phyloP scores from a whole-genome alignment of 2,797 vertebrate species.

The Dermochelys coriacea region DNA sequence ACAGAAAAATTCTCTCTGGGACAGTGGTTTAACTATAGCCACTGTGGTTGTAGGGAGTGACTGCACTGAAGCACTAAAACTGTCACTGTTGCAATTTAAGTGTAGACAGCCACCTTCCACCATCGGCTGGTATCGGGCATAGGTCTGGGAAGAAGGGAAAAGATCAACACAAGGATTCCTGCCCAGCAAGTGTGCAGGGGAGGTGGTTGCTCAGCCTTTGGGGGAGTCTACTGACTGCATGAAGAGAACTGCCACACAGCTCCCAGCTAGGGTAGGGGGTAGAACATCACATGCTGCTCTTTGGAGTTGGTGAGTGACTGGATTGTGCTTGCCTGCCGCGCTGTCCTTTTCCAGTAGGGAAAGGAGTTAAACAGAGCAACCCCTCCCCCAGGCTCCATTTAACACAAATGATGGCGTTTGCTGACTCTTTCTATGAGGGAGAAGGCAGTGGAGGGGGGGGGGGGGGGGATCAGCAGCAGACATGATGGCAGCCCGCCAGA shows the following conservation, averaged over 20 bases:
- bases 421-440: no score
- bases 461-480: no score
- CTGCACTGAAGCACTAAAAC: no score
- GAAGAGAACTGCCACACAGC: neutral
- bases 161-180: neutral
- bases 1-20: neutral
- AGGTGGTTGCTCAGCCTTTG: neutral
- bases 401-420: no score
- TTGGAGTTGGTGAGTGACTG: neutral
- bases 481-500: no score
- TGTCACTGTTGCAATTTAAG: neutral
- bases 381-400: neutral
- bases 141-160: neutral
- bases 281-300: neutral
- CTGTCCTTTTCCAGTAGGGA: neutral
- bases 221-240: neutral
- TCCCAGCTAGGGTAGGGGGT: neutral
- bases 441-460: no score
- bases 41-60: neutral
- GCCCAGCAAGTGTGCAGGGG: neutral
- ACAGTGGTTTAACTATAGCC: neutral
- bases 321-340: neutral
- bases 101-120: accelerated
- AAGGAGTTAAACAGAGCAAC: neutral
- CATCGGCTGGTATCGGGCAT: accelerated